Percentiles rank a stretch among this genome's conserved stretches.
phyloP scores from a whole-genome alignment of 2,888 invertebrate genomes.

The Cistogaster globosa region DNA sequence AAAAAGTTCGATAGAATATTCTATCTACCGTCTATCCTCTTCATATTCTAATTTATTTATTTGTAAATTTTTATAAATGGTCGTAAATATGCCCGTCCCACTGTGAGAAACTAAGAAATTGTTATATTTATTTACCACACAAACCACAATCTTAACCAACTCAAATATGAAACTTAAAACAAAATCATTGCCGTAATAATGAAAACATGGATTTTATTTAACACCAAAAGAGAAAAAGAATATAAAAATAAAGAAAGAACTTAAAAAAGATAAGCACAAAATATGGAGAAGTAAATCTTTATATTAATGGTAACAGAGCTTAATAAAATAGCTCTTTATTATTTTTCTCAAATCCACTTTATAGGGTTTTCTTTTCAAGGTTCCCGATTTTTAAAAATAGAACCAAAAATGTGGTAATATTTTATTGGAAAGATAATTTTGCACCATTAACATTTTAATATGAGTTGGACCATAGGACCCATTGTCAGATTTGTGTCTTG shows the following conservation, averaged over 20 bases:
- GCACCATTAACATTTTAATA: too few relatives aligned
- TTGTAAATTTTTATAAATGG: conserved; percentile 15
- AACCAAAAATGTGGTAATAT: too few relatives aligned
- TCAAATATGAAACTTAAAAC: conserved; percentile 24
- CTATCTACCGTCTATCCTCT: not conserved
- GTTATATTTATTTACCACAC: conserved; percentile 57
- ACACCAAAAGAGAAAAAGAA: not conserved
- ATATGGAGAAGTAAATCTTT: not conserved
- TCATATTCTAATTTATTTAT: not conserved
- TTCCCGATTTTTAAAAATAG: too few relatives aligned
- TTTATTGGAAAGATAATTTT: too few relatives aligned
- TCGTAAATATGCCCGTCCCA: conserved; percentile 69
- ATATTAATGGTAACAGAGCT: conserved; percentile 23
- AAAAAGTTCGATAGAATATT: not conserved
- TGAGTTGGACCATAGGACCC: too few relatives aligned
- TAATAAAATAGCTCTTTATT: conserved; percentile 26
- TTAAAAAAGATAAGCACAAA: not conserved
- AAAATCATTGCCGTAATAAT: conserved; percentile 43
- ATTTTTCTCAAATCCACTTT: conserved; percentile 6
- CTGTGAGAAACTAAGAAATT: conserved; percentile 69
- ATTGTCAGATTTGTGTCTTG: too few relatives aligned
- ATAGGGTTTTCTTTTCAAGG: too few relatives aligned
- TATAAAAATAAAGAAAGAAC: too few relatives aligned
- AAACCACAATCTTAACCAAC: not conserved
- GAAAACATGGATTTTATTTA: conserved; percentile 24